These are phyloP conservation scores for Rynchops niger DNA, from an alignment of 2,113 vertebrate species.

Conservation along the genomic window DNA sequence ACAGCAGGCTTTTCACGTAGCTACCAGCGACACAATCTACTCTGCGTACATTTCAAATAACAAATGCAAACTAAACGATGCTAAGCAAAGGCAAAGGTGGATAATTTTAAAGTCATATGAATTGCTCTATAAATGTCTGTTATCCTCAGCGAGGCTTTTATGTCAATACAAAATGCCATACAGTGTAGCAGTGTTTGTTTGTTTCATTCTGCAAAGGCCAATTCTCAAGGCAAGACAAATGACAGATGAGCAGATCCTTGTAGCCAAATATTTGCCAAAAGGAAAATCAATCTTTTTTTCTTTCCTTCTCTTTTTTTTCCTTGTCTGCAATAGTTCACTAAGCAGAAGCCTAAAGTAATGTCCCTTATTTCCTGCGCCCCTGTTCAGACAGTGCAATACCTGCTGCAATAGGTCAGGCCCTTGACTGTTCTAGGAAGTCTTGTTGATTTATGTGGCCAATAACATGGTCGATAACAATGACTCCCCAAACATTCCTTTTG, in stretches of 20 bases:
- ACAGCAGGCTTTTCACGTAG: not conserved
- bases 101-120: constrained; percentile 23
- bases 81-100: constrained; percentile 17
- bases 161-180: constrained; percentile 42
- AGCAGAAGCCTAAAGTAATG: not conserved
- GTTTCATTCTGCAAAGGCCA: constrained; percentile 35
- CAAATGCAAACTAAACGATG: not conserved
- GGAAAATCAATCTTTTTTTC: constrained; percentile 9
- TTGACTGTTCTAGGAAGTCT: not conserved
- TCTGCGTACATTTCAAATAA: not conserved
- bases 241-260: constrained; percentile 14
- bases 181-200: constrained; percentile 13
- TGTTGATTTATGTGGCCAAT: not conserved
- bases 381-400: not conserved
- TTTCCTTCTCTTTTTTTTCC: not conserved
- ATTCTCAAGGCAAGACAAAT: constrained; percentile 43
- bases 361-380: not conserved
- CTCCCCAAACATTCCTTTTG: not conserved
- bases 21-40: not conserved
- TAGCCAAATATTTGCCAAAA: constrained; percentile 53
- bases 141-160: constrained; percentile 29
- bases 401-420: not conserved
- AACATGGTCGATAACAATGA: not conserved
- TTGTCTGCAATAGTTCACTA: not conserved
- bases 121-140: constrained; percentile 52